Conservation (phyloP, 2,113 vertebrate species). For the Tursiops truncatus region DNA sequence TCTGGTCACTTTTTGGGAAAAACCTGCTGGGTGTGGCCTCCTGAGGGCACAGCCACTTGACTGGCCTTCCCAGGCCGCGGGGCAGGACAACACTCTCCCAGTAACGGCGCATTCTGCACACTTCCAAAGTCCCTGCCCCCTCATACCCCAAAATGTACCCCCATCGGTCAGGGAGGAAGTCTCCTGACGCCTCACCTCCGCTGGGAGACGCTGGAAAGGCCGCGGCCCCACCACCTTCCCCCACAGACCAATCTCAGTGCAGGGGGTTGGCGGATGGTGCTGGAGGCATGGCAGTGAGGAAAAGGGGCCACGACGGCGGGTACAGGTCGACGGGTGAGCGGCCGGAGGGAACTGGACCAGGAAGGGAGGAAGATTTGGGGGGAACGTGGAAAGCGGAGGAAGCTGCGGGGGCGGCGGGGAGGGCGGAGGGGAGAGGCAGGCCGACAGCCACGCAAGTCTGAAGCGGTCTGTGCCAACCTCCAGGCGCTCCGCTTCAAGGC, state of each 20-base stretch:
- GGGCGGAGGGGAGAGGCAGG: background rate
- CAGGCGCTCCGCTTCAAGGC: background rate
- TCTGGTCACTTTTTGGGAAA: background rate
- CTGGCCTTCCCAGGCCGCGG: background rate
- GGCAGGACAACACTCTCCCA: background rate
- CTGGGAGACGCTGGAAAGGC: background rate
- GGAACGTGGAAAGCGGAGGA: accelerated
- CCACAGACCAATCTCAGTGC: accelerated
- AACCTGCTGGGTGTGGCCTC: background rate
- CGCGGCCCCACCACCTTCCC: background rate
- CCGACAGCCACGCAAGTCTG: accelerated
- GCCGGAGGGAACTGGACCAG: accelerated
- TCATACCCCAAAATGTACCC: background rate
- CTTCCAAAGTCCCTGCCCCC: background rate
- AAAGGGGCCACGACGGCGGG: accelerated
- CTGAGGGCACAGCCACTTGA: background rate
- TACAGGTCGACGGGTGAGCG: accelerated
- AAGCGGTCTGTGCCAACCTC: background rate
- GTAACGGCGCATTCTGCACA: background rate
- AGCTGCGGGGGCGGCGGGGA: accelerated
- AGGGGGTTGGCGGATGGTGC: background rate
- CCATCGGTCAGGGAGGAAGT: accelerated
- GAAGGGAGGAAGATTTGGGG: background rate
- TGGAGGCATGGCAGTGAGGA: accelerated
- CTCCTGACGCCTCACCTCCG: too few species aligned